phyloP scores from a whole-genome alignment of 64 coral and sea anemone species.

The Dendrophyllia cribrosa region DNA sequence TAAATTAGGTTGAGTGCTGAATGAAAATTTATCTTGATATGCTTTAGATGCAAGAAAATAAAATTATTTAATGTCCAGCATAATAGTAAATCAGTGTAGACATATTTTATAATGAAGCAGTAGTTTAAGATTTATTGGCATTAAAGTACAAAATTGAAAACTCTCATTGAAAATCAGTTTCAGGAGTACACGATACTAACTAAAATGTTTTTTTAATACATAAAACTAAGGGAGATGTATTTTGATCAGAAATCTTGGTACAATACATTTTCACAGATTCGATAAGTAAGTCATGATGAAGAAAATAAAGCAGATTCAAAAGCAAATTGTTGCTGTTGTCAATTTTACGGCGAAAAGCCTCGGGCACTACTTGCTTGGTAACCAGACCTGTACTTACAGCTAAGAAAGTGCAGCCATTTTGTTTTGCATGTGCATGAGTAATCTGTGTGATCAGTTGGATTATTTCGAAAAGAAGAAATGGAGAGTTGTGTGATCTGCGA shows the following conservation, averaged over 20 bases:
- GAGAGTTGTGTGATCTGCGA: slow-evolving; percentile 3
- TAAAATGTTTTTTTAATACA: not conserved
- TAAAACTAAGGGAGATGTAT: not conserved
- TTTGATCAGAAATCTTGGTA: not conserved
- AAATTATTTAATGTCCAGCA: too few species aligned
- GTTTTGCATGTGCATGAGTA: not conserved
- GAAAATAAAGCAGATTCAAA: not conserved
- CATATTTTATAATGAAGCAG: too few species aligned
- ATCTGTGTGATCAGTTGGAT: not conserved
- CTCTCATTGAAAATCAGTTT: not conserved
- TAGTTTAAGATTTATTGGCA: too few species aligned
- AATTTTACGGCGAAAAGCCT: not conserved
- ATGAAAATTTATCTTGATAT: too few species aligned
- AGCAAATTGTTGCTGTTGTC: not conserved
- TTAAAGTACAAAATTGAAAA: not conserved
- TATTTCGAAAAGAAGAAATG: not conserved
- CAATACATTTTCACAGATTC: not conserved
- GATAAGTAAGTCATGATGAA: not conserved
- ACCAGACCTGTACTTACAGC: not conserved
- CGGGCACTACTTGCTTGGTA: not conserved
- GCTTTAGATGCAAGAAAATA: too few species aligned
- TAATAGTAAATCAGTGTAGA: too few species aligned
- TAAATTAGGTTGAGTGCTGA: too few species aligned
- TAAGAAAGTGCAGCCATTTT: not conserved
- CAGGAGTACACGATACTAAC: not conserved